phyloP scores from a whole-genome alignment of 2,888 invertebrate species.

The Bimastos eiseni region DNA sequence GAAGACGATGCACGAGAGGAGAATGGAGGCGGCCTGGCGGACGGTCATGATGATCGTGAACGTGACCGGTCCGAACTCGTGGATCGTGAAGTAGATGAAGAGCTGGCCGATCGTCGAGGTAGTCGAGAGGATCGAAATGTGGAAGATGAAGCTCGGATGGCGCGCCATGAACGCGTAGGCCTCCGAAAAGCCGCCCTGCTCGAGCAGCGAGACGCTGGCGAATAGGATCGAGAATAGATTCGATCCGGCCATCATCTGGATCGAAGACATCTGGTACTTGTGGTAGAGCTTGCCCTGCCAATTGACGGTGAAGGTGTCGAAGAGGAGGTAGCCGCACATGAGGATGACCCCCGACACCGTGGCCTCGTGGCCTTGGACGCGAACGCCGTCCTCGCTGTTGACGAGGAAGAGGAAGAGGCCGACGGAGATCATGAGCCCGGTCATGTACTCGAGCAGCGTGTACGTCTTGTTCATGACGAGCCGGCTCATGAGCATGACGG shows the following conservation, averaged over 20 bases:
- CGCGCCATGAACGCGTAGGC: slow-evolving; percentile 75
- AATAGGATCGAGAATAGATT: slow-evolving; percentile 90
- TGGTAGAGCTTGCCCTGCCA: slow-evolving; percentile 92
- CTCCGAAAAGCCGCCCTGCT: slow-evolving; percentile 79
- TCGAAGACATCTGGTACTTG: slow-evolving; percentile 76
- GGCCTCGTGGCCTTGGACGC: slow-evolving; percentile 70
- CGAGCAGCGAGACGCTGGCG: slow-evolving; percentile 80
- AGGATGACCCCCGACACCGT: slow-evolving; percentile 78
- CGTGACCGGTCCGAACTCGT: slow-evolving; percentile 90
- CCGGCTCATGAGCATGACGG: slow-evolving; percentile 96
- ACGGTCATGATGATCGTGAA: slow-evolving; percentile 98
- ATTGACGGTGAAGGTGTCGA: slow-evolving; percentile 98
- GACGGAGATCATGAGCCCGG: slow-evolving; percentile 83
- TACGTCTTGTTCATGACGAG: slow-evolving; percentile 84
- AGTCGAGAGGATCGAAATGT: slow-evolving; percentile 80
- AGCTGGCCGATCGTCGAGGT: slow-evolving; percentile 94
- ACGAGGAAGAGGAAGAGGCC: slow-evolving; percentile 91
- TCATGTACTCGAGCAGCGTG: slow-evolving; percentile 86
- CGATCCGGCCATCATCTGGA: slow-evolving; percentile 95
- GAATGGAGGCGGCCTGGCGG: slow-evolving; percentile 87
- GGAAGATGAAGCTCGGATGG: slow-evolving; percentile 77
- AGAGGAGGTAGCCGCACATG: slow-evolving; percentile 84
- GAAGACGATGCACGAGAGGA: slow-evolving; percentile 90
- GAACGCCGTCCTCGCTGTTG: slow-evolving; percentile 67
- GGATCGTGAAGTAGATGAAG: slow-evolving; percentile 94